Conservation (phyloP, 2,888 invertebrate species). For the Malthinus seriepunctatus region DNA sequence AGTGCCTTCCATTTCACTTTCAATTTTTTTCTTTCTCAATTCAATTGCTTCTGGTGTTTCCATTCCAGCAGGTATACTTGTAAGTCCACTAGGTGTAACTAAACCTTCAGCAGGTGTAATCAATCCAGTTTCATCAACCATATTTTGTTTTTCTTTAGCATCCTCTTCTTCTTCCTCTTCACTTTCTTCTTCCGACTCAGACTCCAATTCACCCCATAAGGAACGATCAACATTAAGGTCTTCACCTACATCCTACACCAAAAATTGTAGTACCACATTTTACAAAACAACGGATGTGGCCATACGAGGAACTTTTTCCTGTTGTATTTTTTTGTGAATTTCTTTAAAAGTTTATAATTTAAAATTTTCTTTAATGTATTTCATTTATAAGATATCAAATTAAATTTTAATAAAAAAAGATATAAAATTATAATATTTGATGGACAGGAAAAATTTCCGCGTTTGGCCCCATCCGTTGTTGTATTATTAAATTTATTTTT, state of each 20-base stretch:
- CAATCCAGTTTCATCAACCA: conserved; percentile 77
- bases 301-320: too few relatives aligned
- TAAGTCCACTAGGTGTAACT: conserved; percentile 93
- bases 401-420: too few relatives aligned
- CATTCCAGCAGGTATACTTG: conserved; percentile 89
- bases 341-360: too few relatives aligned
- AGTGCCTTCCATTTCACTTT: conserved; percentile 88
- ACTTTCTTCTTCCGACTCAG: conserved; percentile 79
- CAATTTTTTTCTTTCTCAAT: conserved; percentile 93
- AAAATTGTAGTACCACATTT: too few relatives aligned
- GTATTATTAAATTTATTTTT: too few relatives aligned
- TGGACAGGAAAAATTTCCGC: too few relatives aligned
- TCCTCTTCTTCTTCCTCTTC: conserved; percentile 73
- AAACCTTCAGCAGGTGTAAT: conserved; percentile 93
- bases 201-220: conserved; percentile 97
- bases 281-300: too few relatives aligned
- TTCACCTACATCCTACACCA: conserved; percentile 62
- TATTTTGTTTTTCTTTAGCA: conserved; percentile 64
- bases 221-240: conserved; percentile 92
- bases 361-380: too few relatives aligned
- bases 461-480: too few relatives aligned
- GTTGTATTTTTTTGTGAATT: too few relatives aligned
- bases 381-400: too few relatives aligned
- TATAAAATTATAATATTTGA: too few relatives aligned
- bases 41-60: conserved; percentile 99